phyloP scores from a whole-genome alignment of 2,888 invertebrate genomes.

The Atrina japonica region DNA sequence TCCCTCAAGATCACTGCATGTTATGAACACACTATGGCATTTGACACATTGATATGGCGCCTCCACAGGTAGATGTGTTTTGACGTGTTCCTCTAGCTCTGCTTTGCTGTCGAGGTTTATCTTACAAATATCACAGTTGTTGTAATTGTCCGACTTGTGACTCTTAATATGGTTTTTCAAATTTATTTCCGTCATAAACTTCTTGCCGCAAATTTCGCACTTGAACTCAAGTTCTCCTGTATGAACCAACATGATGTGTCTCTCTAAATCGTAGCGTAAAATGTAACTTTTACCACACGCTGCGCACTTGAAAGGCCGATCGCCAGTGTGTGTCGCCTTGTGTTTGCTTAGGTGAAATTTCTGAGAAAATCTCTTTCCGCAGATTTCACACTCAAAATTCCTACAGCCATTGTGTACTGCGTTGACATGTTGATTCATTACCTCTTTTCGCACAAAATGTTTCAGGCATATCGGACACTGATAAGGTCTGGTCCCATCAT shows the following conservation, averaged over 20 bases:
- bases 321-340: conserved; percentile 1
- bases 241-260: conserved; percentile 13
- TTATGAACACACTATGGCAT: background rate
- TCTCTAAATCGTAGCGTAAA: conserved; percentile 4
- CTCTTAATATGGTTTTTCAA: conserved; percentile 8
- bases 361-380: conserved; percentile 14
- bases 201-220: conserved; percentile 18
- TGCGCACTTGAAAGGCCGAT: background rate
- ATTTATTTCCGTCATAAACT: background rate
- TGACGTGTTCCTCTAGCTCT: background rate
- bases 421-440: too few species aligned
- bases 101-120: background rate
- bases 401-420: too few species aligned
- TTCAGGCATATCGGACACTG: too few species aligned
- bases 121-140: background rate
- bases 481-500: too few species aligned
- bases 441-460: too few species aligned
- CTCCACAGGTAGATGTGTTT: background rate
- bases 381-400: conserved; percentile 21
- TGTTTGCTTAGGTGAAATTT: conserved; percentile 14
- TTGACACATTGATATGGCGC: background rate
- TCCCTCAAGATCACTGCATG: background rate
- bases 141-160: background rate
- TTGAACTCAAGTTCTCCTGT: background rate
- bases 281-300: conserved; percentile 12